Conservation (phyloP, 2,888 invertebrate species). For the Anthrax anthrax region DNA sequence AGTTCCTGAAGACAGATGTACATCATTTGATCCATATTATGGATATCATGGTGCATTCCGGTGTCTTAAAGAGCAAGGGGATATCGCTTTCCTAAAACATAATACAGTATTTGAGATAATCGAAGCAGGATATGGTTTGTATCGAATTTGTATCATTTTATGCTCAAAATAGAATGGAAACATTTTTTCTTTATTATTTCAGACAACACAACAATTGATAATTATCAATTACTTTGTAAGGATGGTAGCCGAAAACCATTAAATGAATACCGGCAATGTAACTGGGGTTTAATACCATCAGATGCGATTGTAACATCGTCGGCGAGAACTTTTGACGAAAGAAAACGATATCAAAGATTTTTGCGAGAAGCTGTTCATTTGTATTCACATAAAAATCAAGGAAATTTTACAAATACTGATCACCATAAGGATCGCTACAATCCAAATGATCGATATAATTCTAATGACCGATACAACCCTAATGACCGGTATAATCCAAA, state of each 20-base stretch:
- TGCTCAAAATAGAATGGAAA: too few species aligned
- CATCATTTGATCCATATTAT: conserved; percentile 73
- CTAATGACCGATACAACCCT: conserved; percentile 22
- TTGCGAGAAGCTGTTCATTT: conserved; percentile 45
- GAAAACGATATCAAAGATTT: conserved; percentile 47
- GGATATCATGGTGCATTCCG: conserved; percentile 85
- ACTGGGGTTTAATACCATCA: conserved; percentile 76
- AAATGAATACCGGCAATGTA: conserved; percentile 56
- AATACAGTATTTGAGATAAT: conserved; percentile 64
- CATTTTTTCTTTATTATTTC: not conserved
- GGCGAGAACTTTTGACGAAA: conserved; percentile 39
- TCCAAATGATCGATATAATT: conserved; percentile 8
- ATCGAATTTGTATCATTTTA: too few species aligned
- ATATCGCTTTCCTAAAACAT: conserved; percentile 82
- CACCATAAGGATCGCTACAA: not conserved
- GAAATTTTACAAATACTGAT: conserved; percentile 6
- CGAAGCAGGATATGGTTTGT: conserved; percentile 44
- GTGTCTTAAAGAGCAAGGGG: conserved; percentile 71
- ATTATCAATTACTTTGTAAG: conserved; percentile 67
- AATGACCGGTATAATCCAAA: conserved; percentile 4
- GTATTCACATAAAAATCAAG: conserved; percentile 31
- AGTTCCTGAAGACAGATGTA: conserved; percentile 63
- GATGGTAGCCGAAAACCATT: conserved; percentile 59
- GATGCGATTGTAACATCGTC: conserved; percentile 79
- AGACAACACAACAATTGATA: conserved; percentile 39